Base-by-base conservation (phyloP, 2,797 vertebrate genomes). In the Vireo griseus region DNA sequence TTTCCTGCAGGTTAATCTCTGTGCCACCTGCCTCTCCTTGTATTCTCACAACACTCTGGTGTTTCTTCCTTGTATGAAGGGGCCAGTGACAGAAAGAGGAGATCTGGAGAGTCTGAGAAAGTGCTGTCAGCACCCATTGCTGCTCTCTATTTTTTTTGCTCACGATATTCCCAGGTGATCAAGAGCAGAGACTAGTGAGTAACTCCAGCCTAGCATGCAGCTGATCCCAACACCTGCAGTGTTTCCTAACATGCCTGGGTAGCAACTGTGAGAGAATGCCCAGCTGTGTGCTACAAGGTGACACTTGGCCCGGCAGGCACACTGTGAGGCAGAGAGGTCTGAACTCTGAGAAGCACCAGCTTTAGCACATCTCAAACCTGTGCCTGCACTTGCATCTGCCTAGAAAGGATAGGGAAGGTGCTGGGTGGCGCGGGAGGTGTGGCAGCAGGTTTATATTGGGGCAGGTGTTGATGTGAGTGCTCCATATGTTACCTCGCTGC, bases 361-460 rank as follows among this genome's bases (percentile, higher is more conserved):
- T 86, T 68, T 24, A 80, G 20, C 13, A 8, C 4, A 2, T 48
- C 24, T 44, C 51, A 73, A 48, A 51, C 14, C 21, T 3, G 1
- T 1, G 6, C 24, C 17, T 52, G 35, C 31, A 17, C 8, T 4
- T 0, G 7, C 12, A 26, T 9, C 45, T 73, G 37, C 52, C 3
- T 3, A 55, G 51, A 22, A 48, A 42, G 45, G 8, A 40, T 3
- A 69, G 33, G 33, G 71, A 16, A 67, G 2, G 40, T 0, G 0
- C 11, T 4, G 0, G 22, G 16, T 22, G 40, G 39, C 3, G 3
- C 0, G 3, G 68, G 48, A 73, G 33, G 16, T 47, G 81, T 78
- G 82, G 51, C 45, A 69, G 57, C 63, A 39, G 33, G 28, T 86
- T 73, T 48, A 0, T 51, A 10, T 29, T 20, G 57, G 57, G 72